Conservation (phyloP, 2,113 vertebrate genomes). For the Pomatostomus ruficeps region DNA sequence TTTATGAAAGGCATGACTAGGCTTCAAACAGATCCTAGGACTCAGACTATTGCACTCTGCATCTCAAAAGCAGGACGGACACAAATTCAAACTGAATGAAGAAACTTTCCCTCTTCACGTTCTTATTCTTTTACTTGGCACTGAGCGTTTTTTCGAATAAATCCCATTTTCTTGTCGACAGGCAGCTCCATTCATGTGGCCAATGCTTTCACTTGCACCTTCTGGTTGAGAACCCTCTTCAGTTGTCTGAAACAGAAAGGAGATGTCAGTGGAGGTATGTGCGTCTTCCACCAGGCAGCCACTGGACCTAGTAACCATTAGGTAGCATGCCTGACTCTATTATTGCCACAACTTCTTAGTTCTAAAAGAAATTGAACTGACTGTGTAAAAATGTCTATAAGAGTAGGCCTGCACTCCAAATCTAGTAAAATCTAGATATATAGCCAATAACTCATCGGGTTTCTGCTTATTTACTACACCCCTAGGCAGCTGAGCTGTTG, state of each 20-base stretch:
- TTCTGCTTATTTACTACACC: neutral
- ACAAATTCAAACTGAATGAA: neutral
- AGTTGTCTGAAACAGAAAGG: slow-evolving; percentile 46
- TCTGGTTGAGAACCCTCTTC: slow-evolving; percentile 5
- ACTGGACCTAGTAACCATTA: neutral
- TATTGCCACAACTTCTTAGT: neutral
- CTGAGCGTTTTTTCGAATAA: neutral
- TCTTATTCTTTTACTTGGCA: slow-evolving; percentile 75
- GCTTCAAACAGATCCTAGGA: neutral
- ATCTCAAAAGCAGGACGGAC: neutral
- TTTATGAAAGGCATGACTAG: neutral
- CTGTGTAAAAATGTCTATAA: neutral
- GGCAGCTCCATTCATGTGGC: slow-evolving; percentile 43
- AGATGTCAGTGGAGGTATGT: neutral
- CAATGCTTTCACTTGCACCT: neutral
- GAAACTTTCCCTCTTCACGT: slow-evolving; percentile 53
- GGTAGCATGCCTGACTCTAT: neutral
- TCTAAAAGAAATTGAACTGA: neutral
- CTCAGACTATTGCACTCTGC: neutral
- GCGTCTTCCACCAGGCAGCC: neutral
- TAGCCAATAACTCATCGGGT: neutral
- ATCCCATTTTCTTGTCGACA: slow-evolving; percentile 60
- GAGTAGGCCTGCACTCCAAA: neutral
- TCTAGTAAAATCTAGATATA: neutral
- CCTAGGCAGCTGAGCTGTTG: neutral